Conservation (phyloP, 2,113 vertebrate genomes). For the Actinemys pallida region DNA sequence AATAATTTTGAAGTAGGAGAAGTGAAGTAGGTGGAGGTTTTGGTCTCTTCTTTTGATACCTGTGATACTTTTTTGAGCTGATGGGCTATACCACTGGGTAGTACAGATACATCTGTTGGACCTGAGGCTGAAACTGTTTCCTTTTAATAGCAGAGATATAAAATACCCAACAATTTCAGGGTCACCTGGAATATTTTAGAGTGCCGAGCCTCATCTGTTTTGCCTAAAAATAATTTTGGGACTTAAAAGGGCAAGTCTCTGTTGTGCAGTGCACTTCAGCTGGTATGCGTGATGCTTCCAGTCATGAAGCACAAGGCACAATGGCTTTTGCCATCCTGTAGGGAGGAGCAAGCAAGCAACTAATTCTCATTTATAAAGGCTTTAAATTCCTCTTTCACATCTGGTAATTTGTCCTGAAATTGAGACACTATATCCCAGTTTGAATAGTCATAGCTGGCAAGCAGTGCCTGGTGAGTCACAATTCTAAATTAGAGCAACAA, state of each 20-base stretch:
- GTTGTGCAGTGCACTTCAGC: too few species aligned
- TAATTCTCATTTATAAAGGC: neutral
- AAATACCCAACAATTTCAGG: neutral
- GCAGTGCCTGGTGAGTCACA: neutral
- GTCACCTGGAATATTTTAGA: neutral
- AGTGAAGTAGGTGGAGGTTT: too few species aligned
- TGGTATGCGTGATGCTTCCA: neutral
- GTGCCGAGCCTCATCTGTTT: neutral
- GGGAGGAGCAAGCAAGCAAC: neutral
- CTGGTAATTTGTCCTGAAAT: neutral
- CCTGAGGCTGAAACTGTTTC: neutral
- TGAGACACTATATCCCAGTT: neutral
- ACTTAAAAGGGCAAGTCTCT: neutral
- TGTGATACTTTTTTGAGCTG: too few species aligned
- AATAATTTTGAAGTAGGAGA: too few species aligned
- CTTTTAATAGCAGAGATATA: neutral
- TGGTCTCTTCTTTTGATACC: too few species aligned
- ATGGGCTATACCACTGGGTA: neutral
- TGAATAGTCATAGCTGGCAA: neutral
- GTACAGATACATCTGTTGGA: neutral
- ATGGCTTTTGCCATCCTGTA: neutral
- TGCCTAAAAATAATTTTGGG: neutral
- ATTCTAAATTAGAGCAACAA: neutral
- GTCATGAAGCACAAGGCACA: neutral
- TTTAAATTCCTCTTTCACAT: neutral